Base-by-base conservation (phyloP, 1,140 invertebrate species). In the Berghia stephanieae region DNA sequence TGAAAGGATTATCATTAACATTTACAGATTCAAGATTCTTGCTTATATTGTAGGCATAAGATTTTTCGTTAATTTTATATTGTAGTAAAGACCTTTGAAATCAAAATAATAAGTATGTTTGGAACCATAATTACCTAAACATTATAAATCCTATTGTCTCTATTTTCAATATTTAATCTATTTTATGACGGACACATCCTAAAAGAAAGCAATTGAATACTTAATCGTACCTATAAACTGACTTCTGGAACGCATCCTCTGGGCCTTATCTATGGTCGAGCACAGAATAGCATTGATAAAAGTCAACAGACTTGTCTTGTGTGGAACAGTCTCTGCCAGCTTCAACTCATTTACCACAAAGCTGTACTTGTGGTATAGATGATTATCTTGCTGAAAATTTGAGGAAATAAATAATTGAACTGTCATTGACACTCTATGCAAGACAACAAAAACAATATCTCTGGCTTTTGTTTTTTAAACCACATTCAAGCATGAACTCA, bases 281-380 rank as follows among this genome's bases (percentile, higher is more conserved):
- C 96, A 95, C 85, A 98, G 95, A 85, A 98, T 92, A 87, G 96
- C 96, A 91, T 98, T 98, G 90, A 98, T 94, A 89, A 98, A 96
- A 49, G 95, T 95, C 83, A 98, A 90, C 49, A 98, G 89, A 10
- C 95, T 94, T 4, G 95, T 96, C 91, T 95, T 94, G 91, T 98
- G 97, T 84, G 96, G 95, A 42, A 94, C 91, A 31, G 92, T 93
- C 36, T 93, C 92, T 1, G 95, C 93, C 84, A 92, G 92, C 85
- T 94, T 93, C 82, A 98, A 90, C 90, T 98, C 96, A 79, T 94
- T 92, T 63, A 98, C 93, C 55, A 98, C 93, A 81, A 97, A 92
- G 83, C 92, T 94, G 83, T 98, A 93, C 78, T 96, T 93, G 90
- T 97, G 88, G 24, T 88, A 81, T 72, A 85, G 82, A 71, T 86